Evolutionary conservation across 92 coral and sea anemone species (phyloP).

Genomic region (Epizoanthus illoricatus): DNA sequence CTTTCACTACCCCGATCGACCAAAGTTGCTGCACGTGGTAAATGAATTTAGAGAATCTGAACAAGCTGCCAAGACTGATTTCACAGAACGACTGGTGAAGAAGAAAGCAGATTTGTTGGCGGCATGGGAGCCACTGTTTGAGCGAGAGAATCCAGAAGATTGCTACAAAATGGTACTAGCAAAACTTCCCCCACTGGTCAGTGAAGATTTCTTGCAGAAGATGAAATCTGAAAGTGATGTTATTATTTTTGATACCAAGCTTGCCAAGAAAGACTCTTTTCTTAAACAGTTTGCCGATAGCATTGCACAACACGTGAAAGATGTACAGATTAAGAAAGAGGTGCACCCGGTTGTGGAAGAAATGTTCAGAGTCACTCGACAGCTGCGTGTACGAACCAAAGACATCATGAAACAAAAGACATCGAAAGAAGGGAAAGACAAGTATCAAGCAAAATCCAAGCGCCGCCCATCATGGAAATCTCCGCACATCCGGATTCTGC

Average conservation of each 20-base stretch:
- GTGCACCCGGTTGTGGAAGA: slow-evolving; percentile 13
- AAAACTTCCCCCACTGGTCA: slow-evolving; percentile 7
- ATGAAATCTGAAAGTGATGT: slow-evolving; percentile 13
- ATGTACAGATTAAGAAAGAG: slow-evolving; percentile 11
- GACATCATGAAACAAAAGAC: background rate
- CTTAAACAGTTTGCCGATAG: slow-evolving; percentile 2
- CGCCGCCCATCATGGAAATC: background rate
- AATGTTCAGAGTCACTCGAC: slow-evolving; percentile 19
- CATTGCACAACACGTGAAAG: background rate
- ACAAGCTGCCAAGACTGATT: background rate
- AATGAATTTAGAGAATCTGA: slow-evolving; percentile 31
- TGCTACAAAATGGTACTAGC: slow-evolving; percentile 9
- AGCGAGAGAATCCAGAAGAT: slow-evolving; percentile 22
- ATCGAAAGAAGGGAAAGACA: background rate
- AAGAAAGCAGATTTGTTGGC: background rate
- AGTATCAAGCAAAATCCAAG: background rate
- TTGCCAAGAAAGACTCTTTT: background rate
- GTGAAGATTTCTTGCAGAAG: slow-evolving; percentile 15
- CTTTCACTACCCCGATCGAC: slow-evolving; percentile 46
- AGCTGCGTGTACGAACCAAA: background rate
- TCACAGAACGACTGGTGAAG: slow-evolving; percentile 15
- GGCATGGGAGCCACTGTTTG: slow-evolving; percentile 11
- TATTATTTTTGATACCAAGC: background rate
- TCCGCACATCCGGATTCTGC: background rate
- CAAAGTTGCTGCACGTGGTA: slow-evolving; percentile 48